Conservation (phyloP, 2,113 vertebrate species). For the Formicarius rufipectus region DNA sequence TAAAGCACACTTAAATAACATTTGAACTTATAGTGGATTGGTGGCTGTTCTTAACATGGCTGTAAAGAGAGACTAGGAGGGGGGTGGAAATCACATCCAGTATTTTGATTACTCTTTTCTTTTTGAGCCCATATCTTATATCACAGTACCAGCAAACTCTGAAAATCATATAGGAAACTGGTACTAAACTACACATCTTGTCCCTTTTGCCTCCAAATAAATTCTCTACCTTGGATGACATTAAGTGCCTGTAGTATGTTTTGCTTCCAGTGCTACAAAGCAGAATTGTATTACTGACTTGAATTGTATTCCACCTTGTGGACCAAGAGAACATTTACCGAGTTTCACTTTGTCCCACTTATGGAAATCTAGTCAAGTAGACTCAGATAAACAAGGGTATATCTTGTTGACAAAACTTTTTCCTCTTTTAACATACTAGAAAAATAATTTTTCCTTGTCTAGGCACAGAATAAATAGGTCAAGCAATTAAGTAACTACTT, state of each 20-base stretch:
- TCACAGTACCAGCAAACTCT: not conserved
- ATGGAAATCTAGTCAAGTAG: not conserved
- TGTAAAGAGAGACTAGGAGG: not conserved
- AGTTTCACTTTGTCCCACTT: not conserved
- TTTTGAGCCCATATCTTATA: not conserved
- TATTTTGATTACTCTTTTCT: not conserved
- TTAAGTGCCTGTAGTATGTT: not conserved
- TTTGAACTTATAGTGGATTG: not conserved
- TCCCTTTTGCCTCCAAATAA: not conserved
- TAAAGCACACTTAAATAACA: not conserved
- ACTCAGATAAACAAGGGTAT: not conserved
- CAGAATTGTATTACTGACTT: not conserved
- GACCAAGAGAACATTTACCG: not conserved
- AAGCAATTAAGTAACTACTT: not conserved
- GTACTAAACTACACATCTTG: not conserved
- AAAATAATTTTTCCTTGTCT: not conserved
- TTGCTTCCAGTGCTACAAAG: not conserved
- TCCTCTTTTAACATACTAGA: not conserved
- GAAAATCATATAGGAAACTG: not conserved
- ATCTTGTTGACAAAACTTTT: not conserved
- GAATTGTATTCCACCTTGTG: conserved; percentile 31
- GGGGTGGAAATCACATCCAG: too few species aligned
- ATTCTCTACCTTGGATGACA: not conserved
- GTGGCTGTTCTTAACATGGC: not conserved
- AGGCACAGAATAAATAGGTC: not conserved